Conservation (phyloP, 2,797 vertebrate species). For the Lates japonicus region DNA sequence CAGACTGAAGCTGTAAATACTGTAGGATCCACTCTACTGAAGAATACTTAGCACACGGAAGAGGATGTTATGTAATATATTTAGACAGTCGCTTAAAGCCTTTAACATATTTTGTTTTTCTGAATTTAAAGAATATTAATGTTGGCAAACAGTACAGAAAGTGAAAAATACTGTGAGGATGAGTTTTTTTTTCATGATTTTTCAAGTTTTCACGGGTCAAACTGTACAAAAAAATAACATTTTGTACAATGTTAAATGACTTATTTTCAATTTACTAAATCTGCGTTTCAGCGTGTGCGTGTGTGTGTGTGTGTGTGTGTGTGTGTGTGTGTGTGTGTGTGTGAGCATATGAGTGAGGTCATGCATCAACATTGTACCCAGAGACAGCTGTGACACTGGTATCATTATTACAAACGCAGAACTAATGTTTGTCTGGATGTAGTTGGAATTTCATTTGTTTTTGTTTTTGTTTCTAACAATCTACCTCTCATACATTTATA, state of each 20-base stretch:
- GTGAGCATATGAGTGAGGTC: slow-evolving; percentile 43
- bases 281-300: slow-evolving; percentile 37
- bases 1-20: slow-evolving; percentile 78
- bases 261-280: slow-evolving; percentile 63
- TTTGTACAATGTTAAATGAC: slow-evolving; percentile 65
- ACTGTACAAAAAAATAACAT: slow-evolving; percentile 63
- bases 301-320: slow-evolving; percentile 35
- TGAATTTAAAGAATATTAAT: slow-evolving; percentile 47
- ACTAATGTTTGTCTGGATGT: slow-evolving; percentile 50
- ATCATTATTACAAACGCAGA: slow-evolving; percentile 38
- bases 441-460: slow-evolving; percentile 30
- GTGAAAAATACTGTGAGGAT: slow-evolving; percentile 70
- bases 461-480: slow-evolving; percentile 71
- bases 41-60: slow-evolving; percentile 37
- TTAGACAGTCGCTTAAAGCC: slow-evolving; percentile 56
- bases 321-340: slow-evolving; percentile 26
- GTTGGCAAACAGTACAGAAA: slow-evolving; percentile 21
- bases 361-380: slow-evolving; percentile 45
- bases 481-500: slow-evolving; percentile 81
- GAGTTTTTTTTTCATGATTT: slow-evolving; percentile 45
- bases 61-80: slow-evolving; percentile 65
- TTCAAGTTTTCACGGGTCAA: slow-evolving; percentile 65
- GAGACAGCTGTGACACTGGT: slow-evolving; percentile 65
- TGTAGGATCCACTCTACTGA: slow-evolving; percentile 63
- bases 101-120: slow-evolving; percentile 50